These are phyloP conservation scores for Emmelina monodactyla DNA, from an alignment of 2,888 invertebrate species.

Conservation along the genomic window DNA sequence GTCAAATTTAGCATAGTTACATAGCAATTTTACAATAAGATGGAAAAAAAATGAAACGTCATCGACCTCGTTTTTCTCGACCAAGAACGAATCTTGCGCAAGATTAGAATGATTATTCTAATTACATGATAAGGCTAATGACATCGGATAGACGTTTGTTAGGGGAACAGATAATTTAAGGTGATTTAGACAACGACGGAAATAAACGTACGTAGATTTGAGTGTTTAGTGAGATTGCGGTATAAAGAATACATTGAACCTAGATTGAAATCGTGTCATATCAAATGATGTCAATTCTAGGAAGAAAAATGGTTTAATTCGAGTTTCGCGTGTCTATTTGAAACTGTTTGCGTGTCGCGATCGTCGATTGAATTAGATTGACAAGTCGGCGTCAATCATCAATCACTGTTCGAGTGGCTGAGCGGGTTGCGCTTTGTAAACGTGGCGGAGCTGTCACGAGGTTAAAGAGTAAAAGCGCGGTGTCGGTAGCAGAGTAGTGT, in stretches of 20 bases:
- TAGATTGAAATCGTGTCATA: too few relatives aligned
- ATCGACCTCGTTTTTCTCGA: slow-evolving; percentile 20
- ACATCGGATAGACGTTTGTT: too few relatives aligned
- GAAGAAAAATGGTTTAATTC: slow-evolving; percentile 9
- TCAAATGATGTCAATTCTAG: slow-evolving; percentile 2
- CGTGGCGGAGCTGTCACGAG: slow-evolving; percentile 1
- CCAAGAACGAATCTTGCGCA: slow-evolving; percentile 13
- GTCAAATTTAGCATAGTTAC: too few relatives aligned
- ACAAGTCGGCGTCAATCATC: slow-evolving; percentile 41
- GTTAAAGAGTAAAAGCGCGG: slow-evolving; percentile 35
- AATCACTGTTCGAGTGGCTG: slow-evolving; percentile 25
- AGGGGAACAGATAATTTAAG: too few relatives aligned
- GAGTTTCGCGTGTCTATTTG: slow-evolving; percentile 25
- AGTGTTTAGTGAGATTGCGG: too few relatives aligned
- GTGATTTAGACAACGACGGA: too few relatives aligned
- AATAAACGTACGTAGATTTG: too few relatives aligned
- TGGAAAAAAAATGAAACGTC: slow-evolving; percentile 20
- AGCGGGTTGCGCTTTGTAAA: neutral
- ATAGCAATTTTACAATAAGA: slow-evolving; percentile 1
- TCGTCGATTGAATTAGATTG: slow-evolving; percentile 43
- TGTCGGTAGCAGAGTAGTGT: slow-evolving; percentile 36
- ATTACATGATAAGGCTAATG: too few relatives aligned
- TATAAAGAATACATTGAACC: too few relatives aligned
- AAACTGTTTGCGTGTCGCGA: slow-evolving; percentile 35
- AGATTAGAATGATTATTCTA: slow-evolving; percentile 18